These are phyloP conservation scores for Philantomba maxwellii DNA, from an alignment of 2,113 vertebrate species.

Conservation along the genomic window DNA sequence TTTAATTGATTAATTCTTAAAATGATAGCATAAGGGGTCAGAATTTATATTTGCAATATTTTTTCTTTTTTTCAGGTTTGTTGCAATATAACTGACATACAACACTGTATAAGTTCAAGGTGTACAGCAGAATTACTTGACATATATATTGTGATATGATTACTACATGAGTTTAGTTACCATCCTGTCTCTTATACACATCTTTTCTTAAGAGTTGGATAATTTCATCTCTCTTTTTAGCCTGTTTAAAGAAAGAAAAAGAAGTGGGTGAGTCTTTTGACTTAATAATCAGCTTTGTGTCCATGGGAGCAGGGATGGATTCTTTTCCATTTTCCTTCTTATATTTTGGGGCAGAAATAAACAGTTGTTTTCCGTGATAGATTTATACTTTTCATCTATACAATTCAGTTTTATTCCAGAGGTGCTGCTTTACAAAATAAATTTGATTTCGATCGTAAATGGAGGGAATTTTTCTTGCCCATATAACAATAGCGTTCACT, in stretches of 20 bases:
- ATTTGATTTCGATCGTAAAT: not conserved
- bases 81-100: not conserved
- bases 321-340: not conserved
- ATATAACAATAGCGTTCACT: not conserved
- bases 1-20: not conserved
- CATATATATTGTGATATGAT: not conserved
- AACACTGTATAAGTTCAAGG: not conserved
- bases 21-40: not conserved
- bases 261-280: not conserved
- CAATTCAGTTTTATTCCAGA: not conserved
- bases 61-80: not conserved
- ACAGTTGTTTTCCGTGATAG: constrained; percentile 4
- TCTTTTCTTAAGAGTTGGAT: constrained; percentile 77
- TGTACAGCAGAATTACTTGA: not conserved
- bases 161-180: not conserved
- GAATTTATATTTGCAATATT: not conserved
- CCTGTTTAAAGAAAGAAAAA: constrained; percentile 65
- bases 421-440: not conserved
- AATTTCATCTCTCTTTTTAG: constrained; percentile 80
- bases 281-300: not conserved
- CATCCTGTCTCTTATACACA: too few species aligned
- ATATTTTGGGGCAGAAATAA: constrained; percentile 1
- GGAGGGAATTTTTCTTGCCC: not conserved
- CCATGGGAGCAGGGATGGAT: not conserved
- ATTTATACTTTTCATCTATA: not conserved